Conservation (phyloP, 2,113 vertebrate genomes). For the Gadus chalcogrammus region DNA sequence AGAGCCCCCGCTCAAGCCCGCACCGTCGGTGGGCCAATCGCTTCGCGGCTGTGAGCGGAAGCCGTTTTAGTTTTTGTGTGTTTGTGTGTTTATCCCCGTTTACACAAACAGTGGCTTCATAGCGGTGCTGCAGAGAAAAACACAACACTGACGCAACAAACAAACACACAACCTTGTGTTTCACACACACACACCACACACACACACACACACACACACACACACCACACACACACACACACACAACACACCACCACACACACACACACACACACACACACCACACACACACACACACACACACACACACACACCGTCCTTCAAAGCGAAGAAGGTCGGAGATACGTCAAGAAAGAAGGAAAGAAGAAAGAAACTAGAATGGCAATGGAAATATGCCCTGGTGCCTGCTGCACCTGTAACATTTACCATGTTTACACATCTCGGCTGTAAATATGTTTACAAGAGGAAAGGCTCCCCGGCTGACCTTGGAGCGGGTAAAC, state of each 20-base stretch:
- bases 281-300: too few relatives aligned
- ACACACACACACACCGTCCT: too few relatives aligned
- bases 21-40: slow-evolving; percentile 43
- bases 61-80: slow-evolving; percentile 28
- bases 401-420: slow-evolving; percentile 55
- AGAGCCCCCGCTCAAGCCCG: slow-evolving; percentile 34
- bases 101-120: slow-evolving; percentile 22
- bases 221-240: slow-evolving; percentile 12
- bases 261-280: too few relatives aligned
- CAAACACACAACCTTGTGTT: slow-evolving; percentile 25
- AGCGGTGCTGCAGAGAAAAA: slow-evolving; percentile 40
- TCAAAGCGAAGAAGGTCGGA: slow-evolving; percentile 39
- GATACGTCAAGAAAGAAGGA: slow-evolving; percentile 13
- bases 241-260: too few relatives aligned
- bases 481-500: slow-evolving; percentile 73
- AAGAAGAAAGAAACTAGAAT: slow-evolving; percentile 12
- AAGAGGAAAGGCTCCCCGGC: slow-evolving; percentile 58
- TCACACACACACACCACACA: too few relatives aligned
- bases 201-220: too few relatives aligned
- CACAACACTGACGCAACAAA: slow-evolving; percentile 17
- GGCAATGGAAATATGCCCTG: slow-evolving; percentile 19
- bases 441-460: slow-evolving; percentile 71
- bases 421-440: slow-evolving; percentile 66
- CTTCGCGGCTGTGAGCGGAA: slow-evolving; percentile 37
- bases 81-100: neutral